Conservation (phyloP, 2,113 vertebrate genomes). For the Saguinus imperator region DNA sequence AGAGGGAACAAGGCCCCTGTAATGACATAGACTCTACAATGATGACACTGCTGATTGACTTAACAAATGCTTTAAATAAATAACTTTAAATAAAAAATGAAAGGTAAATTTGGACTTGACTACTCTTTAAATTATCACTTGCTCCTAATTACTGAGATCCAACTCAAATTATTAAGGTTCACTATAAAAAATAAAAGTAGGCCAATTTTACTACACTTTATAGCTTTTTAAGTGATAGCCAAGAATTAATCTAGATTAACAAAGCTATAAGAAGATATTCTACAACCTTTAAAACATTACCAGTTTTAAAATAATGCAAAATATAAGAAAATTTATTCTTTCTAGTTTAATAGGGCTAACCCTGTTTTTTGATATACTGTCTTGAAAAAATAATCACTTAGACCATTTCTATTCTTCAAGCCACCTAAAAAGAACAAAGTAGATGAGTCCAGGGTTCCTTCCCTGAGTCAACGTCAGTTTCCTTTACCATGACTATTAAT, state of each 20-base stretch:
- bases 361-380: constrained; percentile 27
- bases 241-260: constrained; percentile 41
- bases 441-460: constrained; percentile 59
- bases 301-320: constrained; percentile 37
- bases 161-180: constrained; percentile 43
- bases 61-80: constrained; percentile 17
- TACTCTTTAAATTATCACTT: constrained; percentile 16
- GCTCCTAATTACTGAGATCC: not conserved
- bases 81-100: not conserved
- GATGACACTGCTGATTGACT: constrained; percentile 7
- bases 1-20: not conserved
- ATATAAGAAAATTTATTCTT: constrained; percentile 38
- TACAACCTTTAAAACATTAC: constrained; percentile 16
- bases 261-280: constrained; percentile 14
- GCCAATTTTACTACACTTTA: not conserved
- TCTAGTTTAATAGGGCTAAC: constrained; percentile 36
- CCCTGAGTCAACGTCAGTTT: constrained; percentile 61
- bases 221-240: not conserved
- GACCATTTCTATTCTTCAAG: constrained; percentile 40
- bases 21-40: not conserved
- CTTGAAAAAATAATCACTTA: constrained; percentile 22
- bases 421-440: constrained; percentile 56
- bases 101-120: constrained; percentile 34
- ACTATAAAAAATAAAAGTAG: not conserved
- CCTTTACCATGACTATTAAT: constrained; percentile 69